Percentiles rank a stretch among this genome's conserved stretches.
Evolutionary conservation across 2,797 vertebrate genomes (phyloP).

Genomic region (Otus scops): DNA sequence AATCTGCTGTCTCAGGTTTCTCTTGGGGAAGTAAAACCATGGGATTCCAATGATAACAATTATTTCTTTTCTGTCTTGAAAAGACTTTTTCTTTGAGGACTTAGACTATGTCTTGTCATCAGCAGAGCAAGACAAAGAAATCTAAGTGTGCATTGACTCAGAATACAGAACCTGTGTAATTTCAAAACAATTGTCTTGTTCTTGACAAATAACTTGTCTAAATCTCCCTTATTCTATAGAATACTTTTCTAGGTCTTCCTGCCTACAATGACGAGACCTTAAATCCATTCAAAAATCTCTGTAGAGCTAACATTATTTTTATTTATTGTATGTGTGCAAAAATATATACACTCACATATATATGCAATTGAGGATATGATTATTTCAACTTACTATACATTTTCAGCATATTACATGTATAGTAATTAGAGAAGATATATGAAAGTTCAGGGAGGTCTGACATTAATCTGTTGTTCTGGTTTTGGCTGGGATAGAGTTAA

Average conservation of each 20-base stretch:
- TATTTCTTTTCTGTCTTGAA: background rate
- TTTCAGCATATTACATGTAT: background rate
- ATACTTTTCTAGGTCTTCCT: background rate
- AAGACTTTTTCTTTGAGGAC: background rate
- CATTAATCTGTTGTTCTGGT: background rate
- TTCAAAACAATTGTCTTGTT: background rate
- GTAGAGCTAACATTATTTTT: background rate
- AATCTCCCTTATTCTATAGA: background rate
- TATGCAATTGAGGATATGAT: background rate
- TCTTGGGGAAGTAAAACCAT: background rate
- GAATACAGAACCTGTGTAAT: background rate
- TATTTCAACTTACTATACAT: background rate
- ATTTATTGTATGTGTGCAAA: background rate
- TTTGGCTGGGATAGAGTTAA: too few species aligned
- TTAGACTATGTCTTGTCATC: background rate
- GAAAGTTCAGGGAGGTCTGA: background rate
- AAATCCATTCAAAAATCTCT: background rate
- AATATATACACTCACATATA: background rate
- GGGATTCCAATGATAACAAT: background rate
- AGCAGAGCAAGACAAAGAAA: background rate
- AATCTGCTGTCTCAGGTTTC: background rate
- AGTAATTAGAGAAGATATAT: background rate
- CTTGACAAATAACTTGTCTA: background rate
- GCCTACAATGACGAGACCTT: background rate
- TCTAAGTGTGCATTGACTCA: background rate